Percentiles rank a stretch among this genome's conserved stretches.
phyloP scores from a whole-genome alignment of 2,888 invertebrate species.

The Drosophila meridiana region DNA sequence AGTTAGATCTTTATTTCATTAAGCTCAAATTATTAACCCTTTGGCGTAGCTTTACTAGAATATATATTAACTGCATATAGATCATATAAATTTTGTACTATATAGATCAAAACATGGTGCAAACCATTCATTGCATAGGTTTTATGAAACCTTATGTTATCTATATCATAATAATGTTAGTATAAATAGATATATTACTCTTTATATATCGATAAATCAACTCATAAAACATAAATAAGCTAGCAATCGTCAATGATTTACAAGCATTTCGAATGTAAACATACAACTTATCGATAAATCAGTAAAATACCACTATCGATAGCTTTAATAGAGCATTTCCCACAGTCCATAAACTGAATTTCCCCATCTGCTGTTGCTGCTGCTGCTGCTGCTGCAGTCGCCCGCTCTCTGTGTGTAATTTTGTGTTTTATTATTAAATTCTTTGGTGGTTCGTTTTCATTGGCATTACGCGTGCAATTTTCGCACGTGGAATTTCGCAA shows the following conservation, averaged over 20 bases:
- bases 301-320: neutral
- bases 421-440: slow-evolving; percentile 62
- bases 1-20: no score
- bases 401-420: slow-evolving; percentile 4
- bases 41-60: no score
- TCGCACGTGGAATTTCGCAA: slow-evolving; percentile 77
- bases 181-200: no score
- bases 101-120: no score
- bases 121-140: no score
- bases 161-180: no score
- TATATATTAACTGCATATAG: no score
- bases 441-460: slow-evolving; percentile 62
- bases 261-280: neutral
- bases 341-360: slow-evolving; percentile 1
- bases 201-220: neutral
- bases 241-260: neutral
- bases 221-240: neutral
- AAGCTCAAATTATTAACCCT: no score
- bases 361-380: neutral
- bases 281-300: neutral
- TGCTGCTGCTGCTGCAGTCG: neutral
- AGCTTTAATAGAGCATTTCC: slow-evolving; percentile 9
- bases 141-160: no score
- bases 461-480: slow-evolving; percentile 71
- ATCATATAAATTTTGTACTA: no score